Conservation (phyloP, 2,113 vertebrate genomes). For the Athene noctua region DNA sequence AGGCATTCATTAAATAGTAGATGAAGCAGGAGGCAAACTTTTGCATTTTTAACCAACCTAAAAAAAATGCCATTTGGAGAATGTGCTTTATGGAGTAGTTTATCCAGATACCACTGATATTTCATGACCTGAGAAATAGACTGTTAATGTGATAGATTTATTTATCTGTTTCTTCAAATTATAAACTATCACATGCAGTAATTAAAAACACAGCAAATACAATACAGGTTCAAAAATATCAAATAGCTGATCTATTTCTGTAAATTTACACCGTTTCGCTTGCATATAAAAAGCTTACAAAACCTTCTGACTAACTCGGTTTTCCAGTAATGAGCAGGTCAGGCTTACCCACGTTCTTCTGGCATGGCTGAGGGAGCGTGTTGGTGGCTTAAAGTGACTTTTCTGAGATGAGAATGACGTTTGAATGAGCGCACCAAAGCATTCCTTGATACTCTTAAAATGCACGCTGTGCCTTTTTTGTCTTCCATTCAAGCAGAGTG, state of each 20-base stretch:
- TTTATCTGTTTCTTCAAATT: background rate
- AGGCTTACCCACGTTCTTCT: background rate
- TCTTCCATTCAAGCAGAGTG: background rate
- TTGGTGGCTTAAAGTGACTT: background rate
- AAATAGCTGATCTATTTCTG: rapidly evolving
- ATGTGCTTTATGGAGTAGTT: background rate
- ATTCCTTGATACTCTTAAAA: rapidly evolving
- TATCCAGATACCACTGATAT: background rate
- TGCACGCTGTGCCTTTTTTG: rapidly evolving
- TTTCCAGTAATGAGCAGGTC: background rate
- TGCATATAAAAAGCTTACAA: background rate
- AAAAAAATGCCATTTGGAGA: background rate
- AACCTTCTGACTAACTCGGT: background rate
- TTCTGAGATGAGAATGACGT: background rate
- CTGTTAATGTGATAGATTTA: background rate
- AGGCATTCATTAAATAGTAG: slow-evolving; percentile 48
- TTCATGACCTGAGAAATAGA: background rate
- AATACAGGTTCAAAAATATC: rapidly evolving
- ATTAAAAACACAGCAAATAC: background rate
- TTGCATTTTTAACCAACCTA: background rate
- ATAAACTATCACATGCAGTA: rapidly evolving
- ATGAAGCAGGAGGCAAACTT: slow-evolving; percentile 45
- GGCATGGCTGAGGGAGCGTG: background rate
- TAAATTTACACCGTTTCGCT: rapidly evolving
- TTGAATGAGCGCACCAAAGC: background rate